Evolutionary conservation across 2,797 vertebrate genomes (phyloP), one percentile per base, ranked within the genome.

Genomic region (Ceryle rudis): DNA sequence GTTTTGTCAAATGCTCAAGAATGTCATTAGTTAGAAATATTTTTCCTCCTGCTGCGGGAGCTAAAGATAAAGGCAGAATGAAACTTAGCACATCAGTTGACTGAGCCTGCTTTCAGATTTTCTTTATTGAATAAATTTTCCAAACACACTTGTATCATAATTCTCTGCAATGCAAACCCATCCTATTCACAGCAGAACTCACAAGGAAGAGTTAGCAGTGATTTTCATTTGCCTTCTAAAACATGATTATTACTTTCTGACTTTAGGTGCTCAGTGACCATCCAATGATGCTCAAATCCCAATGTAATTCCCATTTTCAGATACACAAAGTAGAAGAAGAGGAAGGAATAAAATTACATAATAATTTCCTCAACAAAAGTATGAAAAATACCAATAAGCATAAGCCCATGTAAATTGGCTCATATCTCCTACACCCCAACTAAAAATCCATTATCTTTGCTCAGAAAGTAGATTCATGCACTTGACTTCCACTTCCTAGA

Each of bases 381-480:
- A 74, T 39, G 37, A 80, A 89, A 86, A 86, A 55, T 42, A 72
- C 11, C 47, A 83, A 4, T 49, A 78, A 69, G 6, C 4, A 6
- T 16, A 46, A 3, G 2, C 57, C 42, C 29, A 73, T 82, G 31
- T 73, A 71, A 90, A 77, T 2, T 46, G 47, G 25, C 35, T 60
- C 26, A 0, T 52, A 39, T 47, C 25, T 77, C 25, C 51, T 29
- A 70, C 16, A 67, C 3, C 10, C 13, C 79, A 88, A 52, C 52
- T 49, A 37, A 86, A 91, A 97, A 95, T 86, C 23, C 26, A 71
- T 57, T 91, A 49, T 35, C 57, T 88, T 81, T 93, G 37, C 37
- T 86, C 41, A 57, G 26, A 71, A 86, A 86, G 37, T 35, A 65
- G 25, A 69, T 69, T 20, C 0, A 2, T 57, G 57, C 49, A 83